A percentile compares a stretch with the other conserved stretches of the same genome.
phyloP scores from a whole-genome alignment of 2,888 invertebrate species.

The Noctua comes region DNA sequence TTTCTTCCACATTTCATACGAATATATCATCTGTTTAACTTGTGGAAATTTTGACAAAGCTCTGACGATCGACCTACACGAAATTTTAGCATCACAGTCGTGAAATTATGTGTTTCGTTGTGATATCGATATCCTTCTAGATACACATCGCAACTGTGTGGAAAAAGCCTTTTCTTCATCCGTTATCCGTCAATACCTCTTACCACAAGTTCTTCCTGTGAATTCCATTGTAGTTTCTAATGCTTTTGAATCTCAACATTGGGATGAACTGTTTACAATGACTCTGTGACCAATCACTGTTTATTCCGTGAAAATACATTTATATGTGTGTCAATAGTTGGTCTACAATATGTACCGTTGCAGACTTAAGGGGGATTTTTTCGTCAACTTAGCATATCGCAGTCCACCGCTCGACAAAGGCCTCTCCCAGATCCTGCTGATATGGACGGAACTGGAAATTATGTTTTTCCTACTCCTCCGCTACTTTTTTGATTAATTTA shows the following conservation, averaged over 20 bases:
- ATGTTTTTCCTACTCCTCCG: too few relatives aligned
- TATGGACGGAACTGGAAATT: too few relatives aligned
- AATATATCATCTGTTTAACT: neutral
- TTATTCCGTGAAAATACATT: conserved; percentile 48
- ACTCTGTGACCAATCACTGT: conserved; percentile 41
- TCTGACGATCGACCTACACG: too few relatives aligned
- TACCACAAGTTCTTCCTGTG: conserved; percentile 46
- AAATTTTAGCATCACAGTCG: neutral
- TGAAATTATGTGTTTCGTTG: neutral
- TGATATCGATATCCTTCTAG: neutral
- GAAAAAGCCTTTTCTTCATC: neutral
- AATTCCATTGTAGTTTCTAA: conserved; percentile 31
- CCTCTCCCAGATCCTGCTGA: too few relatives aligned
- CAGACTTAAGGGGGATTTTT: neutral
- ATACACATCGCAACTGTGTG: neutral
- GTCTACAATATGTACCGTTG: conserved; percentile 34
- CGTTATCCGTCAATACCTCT: conserved; percentile 18
- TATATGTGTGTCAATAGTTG: conserved; percentile 20
- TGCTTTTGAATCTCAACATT: conserved; percentile 41
- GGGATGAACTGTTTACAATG: conserved; percentile 32
- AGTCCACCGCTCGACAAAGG: neutral
- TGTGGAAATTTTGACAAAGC: neutral
- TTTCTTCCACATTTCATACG: neutral
- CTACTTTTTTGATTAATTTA: too few relatives aligned
- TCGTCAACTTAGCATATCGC: neutral